Conservation (phyloP, 2,888 invertebrate species). For the Sminthurinus aureus region DNA sequence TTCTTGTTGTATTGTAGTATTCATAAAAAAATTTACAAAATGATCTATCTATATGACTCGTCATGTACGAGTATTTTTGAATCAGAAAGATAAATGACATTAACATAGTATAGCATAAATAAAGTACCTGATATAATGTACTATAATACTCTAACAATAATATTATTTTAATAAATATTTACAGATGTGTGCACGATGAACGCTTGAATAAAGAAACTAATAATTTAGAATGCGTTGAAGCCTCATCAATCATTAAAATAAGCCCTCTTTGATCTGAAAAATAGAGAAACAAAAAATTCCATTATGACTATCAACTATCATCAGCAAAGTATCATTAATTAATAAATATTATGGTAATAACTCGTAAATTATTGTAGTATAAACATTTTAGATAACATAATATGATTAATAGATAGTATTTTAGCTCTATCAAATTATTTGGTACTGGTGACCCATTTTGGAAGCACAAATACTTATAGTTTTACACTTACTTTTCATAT, state of each 20-base stretch:
- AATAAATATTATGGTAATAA: background rate
- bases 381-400: background rate
- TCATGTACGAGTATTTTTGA: no score
- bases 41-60: no score
- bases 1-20: no score
- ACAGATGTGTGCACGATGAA: background rate
- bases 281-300: background rate
- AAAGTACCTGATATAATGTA: background rate
- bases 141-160: background rate
- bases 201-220: background rate
- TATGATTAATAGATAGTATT: background rate
- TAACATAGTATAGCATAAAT: no score
- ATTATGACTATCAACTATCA: no score
- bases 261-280: conserved; percentile 40
- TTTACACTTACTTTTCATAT: conserved; percentile 36
- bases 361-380: background rate
- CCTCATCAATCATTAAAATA: conserved; percentile 45
- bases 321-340: background rate
- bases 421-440: background rate
- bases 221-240: background rate
- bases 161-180: background rate
- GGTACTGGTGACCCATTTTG: no score
- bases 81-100: no score
- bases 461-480: no score
- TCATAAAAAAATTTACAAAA: no score